phyloP scores from a whole-genome alignment of 1,140 invertebrate genomes.

The Drosophila auraria region DNA sequence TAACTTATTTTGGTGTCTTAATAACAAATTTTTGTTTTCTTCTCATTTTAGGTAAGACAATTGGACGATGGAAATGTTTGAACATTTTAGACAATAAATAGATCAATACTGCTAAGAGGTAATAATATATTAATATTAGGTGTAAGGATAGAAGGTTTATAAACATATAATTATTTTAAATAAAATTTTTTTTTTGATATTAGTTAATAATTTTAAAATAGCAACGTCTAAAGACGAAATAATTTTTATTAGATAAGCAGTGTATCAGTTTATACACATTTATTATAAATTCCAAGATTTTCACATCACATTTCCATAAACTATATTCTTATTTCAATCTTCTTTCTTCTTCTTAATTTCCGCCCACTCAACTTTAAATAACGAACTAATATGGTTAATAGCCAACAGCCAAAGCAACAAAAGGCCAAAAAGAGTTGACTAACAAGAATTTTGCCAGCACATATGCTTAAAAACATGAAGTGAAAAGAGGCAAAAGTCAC shows the following conservation, averaged over 20 bases:
- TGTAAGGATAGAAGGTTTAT: accelerated
- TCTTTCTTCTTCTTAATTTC: not conserved
- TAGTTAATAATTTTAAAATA: not conserved
- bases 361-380: conserved; percentile 3
- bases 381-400: conserved; percentile 33
- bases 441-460: conserved; percentile 24
- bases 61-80: not conserved
- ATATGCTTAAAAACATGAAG: conserved; percentile 38
- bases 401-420: conserved; percentile 13
- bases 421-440: conserved; percentile 24
- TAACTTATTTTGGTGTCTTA: not conserved
- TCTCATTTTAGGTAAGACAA: conserved; percentile 37
- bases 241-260: too few species aligned
- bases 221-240: not conserved
- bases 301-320: not conserved
- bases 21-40: not conserved
- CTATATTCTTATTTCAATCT: not conserved
- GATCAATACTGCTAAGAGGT: not conserved
- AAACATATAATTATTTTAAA: not conserved
- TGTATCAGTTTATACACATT: too few species aligned
- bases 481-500: conserved; percentile 20
- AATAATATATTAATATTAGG: not conserved
- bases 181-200: not conserved
- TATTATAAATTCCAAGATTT: too few species aligned
- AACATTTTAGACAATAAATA: not conserved